Evolutionary conservation across 2,888 invertebrate species (phyloP), one percentile per base, ranked within the genome.

Genomic region (Caenorhabditis sp.): DNA sequence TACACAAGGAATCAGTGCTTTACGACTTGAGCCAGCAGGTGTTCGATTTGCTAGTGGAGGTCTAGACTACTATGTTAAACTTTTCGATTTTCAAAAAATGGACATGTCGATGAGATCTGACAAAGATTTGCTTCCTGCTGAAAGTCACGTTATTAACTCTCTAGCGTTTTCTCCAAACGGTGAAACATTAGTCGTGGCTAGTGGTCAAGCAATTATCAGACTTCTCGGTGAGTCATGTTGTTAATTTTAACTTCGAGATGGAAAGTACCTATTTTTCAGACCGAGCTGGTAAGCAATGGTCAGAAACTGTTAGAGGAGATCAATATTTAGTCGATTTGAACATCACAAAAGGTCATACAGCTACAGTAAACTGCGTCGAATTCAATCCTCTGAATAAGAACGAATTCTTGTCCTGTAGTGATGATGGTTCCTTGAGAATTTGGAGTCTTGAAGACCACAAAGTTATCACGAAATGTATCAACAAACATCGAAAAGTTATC

Each of bases 1-100:
- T 17, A 75, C 58, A 10, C 64, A 69, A 58, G 67, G 61, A 24
- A 88, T 91, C 0, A 93, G 95, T 2, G 95, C 95, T 0, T 89
- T 99, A 1, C 92, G 94, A 0, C 92, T 95, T 0, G 99, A 99
- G 89, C 94, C 95, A 0, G 94, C 95, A 1, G 99, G 97, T 0
- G 95, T 96, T 0, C 91, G 97, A 0, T 88, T 94, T 50, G 93
- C 94, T 0, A 93, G 94, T 0, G 99, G 99, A 0, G 95, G 96
- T 0, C 92, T 94, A 27, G 97, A 99, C 88, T 99, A 96, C 60
- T 64, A 70, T 81, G 93, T 99, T 1, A 93, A 93, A 62, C 94
- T 99, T 83, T 99, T 95, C 95, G 99, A 99, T 88, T 99, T 99
- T 90, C 94, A 95, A 75, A 97, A 97, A 4, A 97, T 99, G 96